A percentile compares a stretch with the other conserved stretches of the same genome.
Conservation (phyloP, 2,888 invertebrate genomes). For the Torymus aiolomorphi region DNA sequence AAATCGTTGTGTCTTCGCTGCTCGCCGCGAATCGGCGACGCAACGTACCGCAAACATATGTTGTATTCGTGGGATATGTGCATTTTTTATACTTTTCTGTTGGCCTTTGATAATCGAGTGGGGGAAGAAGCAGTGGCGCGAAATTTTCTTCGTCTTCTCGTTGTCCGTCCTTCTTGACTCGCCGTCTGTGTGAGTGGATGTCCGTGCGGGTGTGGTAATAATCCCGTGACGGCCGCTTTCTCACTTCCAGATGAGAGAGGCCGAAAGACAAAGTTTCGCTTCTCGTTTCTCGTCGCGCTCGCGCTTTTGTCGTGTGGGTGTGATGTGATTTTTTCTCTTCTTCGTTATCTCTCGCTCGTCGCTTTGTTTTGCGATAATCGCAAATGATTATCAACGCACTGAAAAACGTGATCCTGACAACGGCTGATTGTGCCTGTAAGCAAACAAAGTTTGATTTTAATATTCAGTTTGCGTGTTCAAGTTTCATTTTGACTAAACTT, state of each 20-base stretch:
- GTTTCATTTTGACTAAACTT: background rate
- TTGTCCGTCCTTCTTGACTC: slow-evolving; percentile 19
- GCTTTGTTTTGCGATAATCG: slow-evolving; percentile 57
- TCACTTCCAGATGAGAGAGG: slow-evolving; percentile 50
- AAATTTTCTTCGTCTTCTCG: slow-evolving; percentile 35
- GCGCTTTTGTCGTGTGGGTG: too few relatives aligned
- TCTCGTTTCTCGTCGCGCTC: background rate
- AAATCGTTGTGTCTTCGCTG: slow-evolving; percentile 38
- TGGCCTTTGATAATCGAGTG: slow-evolving; percentile 19
- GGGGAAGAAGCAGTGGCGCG: slow-evolving; percentile 31
- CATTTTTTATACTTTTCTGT: slow-evolving; percentile 7
- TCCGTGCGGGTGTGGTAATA: background rate
- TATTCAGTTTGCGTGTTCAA: background rate
- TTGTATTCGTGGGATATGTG: slow-evolving; percentile 37
- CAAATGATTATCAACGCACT: slow-evolving; percentile 65
- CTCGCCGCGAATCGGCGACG: too few relatives aligned
- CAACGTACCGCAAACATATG: too few relatives aligned
- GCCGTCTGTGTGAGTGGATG: background rate
- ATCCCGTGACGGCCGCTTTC: slow-evolving; percentile 14
- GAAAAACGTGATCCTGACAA: slow-evolving; percentile 47
- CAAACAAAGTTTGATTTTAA: slow-evolving; percentile 12
- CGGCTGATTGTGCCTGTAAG: slow-evolving; percentile 37
- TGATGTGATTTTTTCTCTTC: slow-evolving; percentile 1
- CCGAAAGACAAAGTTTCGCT: slow-evolving; percentile 33
- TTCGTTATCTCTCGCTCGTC: slow-evolving; percentile 17